A percentile compares a stretch with the other conserved stretches of the same genome.
Evolutionary conservation across 2,113 vertebrate species (phyloP).

Genomic region (Fulica atra): DNA sequence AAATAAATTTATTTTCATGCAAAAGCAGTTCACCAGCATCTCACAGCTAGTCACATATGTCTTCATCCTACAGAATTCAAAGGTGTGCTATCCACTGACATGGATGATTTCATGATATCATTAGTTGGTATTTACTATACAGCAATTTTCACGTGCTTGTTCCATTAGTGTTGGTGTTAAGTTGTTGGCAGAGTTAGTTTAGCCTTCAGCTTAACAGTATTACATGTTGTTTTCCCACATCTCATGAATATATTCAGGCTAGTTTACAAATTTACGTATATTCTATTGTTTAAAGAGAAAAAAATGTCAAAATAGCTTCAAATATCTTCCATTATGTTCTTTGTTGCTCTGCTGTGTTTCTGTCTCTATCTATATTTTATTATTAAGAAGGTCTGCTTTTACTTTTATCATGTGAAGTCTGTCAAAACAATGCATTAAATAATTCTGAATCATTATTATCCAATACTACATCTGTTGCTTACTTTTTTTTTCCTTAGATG

Average conservation of each 20-base stretch:
- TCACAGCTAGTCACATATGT: background rate
- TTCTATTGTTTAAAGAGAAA: slow-evolving; percentile 60
- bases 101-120: background rate
- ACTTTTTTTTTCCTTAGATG: background rate
- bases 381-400: slow-evolving; percentile 73
- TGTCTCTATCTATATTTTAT: slow-evolving; percentile 69
- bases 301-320: slow-evolving; percentile 74
- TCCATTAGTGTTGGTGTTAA: background rate
- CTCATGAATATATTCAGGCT: slow-evolving; percentile 46
- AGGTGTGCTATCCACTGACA: background rate
- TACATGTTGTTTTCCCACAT: slow-evolving; percentile 44
- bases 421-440: slow-evolving; percentile 80
- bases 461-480: slow-evolving; percentile 45
- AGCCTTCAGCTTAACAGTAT: slow-evolving; percentile 1
- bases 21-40: background rate
- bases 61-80: background rate
- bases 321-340: slow-evolving; percentile 68
- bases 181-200: background rate
- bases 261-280: slow-evolving; percentile 68
- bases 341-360: slow-evolving; percentile 68
- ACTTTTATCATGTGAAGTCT: slow-evolving; percentile 71
- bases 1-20: background rate
- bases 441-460: slow-evolving; percentile 69
- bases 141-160: background rate
- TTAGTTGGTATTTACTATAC: background rate